phyloP scores from a whole-genome alignment of 2,797 vertebrate species.

The Orientallactaga sibirica region DNA sequence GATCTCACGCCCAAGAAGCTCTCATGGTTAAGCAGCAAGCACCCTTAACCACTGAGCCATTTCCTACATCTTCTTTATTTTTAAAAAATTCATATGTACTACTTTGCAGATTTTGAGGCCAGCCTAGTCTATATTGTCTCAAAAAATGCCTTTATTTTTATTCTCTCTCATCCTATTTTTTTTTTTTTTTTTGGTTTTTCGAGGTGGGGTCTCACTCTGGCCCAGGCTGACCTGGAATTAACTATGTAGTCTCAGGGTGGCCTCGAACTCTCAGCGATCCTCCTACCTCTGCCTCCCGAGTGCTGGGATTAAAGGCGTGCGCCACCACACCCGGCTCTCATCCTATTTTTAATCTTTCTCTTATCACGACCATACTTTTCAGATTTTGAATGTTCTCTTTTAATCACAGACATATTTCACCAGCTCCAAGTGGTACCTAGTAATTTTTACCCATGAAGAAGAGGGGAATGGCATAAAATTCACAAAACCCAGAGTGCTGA shows the following conservation, averaged over 20 bases:
- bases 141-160: neutral
- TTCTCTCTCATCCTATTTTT: neutral
- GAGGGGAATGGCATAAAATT: conserved; percentile 20
- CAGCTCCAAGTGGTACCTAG: conserved; percentile 21
- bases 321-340: too few species aligned
- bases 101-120: neutral
- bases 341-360: conserved; percentile 40
- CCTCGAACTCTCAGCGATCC: too few species aligned
- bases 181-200: too few species aligned
- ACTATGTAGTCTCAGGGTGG: too few species aligned
- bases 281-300: too few species aligned
- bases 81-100: neutral
- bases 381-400: conserved; percentile 40
- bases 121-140: neutral
- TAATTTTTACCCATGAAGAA: conserved; percentile 21
- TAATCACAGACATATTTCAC: conserved; percentile 19
- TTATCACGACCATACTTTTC: conserved; percentile 7
- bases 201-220: too few species aligned
- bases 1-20: neutral
- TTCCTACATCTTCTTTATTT: neutral
- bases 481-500: neutral
- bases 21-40: too few species aligned
- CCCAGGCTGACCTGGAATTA: too few species aligned
- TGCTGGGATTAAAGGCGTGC: too few species aligned
- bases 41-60: neutral